Percentiles rank a stretch among this genome's conserved stretches.
Conservation (phyloP, 1,140 invertebrate genomes). For the Chironomus striatipennis region DNA sequence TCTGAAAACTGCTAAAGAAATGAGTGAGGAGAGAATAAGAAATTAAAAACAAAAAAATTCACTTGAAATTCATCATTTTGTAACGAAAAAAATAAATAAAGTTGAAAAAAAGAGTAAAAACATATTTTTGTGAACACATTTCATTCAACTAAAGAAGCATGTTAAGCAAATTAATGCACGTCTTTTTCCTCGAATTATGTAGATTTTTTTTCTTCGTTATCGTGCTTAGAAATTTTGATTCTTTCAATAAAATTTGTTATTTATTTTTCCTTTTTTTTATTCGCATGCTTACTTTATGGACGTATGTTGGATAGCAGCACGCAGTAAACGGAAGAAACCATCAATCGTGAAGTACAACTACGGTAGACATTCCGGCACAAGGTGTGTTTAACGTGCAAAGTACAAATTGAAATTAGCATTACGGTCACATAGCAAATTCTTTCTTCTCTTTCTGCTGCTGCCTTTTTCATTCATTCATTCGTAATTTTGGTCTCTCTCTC, state of each 20-base stretch:
- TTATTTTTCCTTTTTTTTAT: background rate
- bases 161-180: background rate
- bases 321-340: constrained; percentile 1
- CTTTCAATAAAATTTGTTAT: background rate
- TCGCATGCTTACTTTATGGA: background rate
- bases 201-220: background rate
- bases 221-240: background rate
- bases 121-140: background rate
- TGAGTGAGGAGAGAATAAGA: background rate
- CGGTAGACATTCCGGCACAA: background rate
- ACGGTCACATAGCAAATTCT: constrained; percentile 20
- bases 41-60: background rate
- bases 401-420: constrained; percentile 22
- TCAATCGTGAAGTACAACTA: background rate
- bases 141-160: background rate
- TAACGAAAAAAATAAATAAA: no score
- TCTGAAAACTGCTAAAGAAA: background rate
- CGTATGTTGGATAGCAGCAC: background rate
- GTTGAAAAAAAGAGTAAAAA: no score
- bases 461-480: no score
- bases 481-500: no score
- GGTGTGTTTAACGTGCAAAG: background rate
- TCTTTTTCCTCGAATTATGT: background rate
- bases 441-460: no score
- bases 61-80: background rate